Evolutionary conservation across 37 sponge, comb jelly and placozoan species (phyloP), one percentile per base, ranked within the genome.

Genomic region (Lycopodina hypogea): DNA sequence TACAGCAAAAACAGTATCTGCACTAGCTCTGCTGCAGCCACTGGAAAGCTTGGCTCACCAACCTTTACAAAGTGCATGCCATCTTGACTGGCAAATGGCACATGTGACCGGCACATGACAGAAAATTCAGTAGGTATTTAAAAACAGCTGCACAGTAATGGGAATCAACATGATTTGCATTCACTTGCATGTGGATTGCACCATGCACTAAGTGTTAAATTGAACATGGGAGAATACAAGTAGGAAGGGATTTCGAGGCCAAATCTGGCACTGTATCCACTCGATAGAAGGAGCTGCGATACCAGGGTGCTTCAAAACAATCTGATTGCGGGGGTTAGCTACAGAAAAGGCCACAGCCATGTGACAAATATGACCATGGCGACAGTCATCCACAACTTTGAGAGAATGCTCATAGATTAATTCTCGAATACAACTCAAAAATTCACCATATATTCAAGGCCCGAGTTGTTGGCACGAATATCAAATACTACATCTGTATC

Each of bases 71-170:
- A 3, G 21, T 58, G 18, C 21, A n/a, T n/a, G n/a, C n/a, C n/a
- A n/a, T n/a, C n/a, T n/a, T 58, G 59, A 58, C 59, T 58, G 26
- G 21, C 59, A 58, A 58, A 58, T 58, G 59, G 14, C 59, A 58
- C 59, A 58, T 58, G 59, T 58, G 59, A 58, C 26, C 59, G 9
- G 26, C 6, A 58, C 59, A 26, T 6, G 21, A 58, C 14, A 58
- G 59, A 8, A 58, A 14, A 24, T 19, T 58, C 59, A 58, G 59
- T 58, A 58, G 59, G 59, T 58, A 58, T 19, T 58, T 58, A 24
- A 58, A 58, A 58, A 58, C 14, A 58, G 59, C 59, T 14, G 21
- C 59, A 14, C 59, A 58, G 59, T 14, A 58, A 24, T 58, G 59
- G 6, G 21, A 6, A 58, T 6, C 18, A 58, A 58, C 26, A 24